Percentiles rank a stretch among this genome's conserved stretches.
phyloP scores from a whole-genome alignment of 2,113 vertebrate species.

The Brachyhypopomus gauderio region DNA sequence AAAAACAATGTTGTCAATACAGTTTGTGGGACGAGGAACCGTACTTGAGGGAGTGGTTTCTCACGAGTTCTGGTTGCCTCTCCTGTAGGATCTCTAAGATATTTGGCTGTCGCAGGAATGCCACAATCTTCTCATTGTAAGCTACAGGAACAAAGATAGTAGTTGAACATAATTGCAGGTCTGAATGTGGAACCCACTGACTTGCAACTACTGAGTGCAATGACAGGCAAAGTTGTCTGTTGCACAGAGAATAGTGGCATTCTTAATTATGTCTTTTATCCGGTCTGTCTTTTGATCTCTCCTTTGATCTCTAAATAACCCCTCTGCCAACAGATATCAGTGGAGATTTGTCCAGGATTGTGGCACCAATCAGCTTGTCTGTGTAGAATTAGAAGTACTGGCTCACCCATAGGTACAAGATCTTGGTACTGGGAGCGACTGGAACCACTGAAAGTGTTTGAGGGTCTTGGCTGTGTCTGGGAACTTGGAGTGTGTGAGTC shows the following conservation, averaged over 20 bases:
- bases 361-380: not conserved
- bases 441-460: constrained; percentile 93
- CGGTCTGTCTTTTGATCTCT: not conserved
- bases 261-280: not conserved
- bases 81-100: constrained; percentile 98
- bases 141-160: constrained; percentile 71
- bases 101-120: constrained; percentile 96
- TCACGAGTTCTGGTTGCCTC: constrained; percentile 91
- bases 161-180: not conserved
- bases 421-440: constrained; percentile 93
- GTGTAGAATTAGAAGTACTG: not conserved
- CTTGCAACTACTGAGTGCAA: not conserved
- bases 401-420: constrained; percentile 93
- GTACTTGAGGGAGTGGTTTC: constrained; percentile 96
- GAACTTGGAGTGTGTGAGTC: constrained; percentile 88
- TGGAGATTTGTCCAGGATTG: not conserved
- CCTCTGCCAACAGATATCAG: not conserved
- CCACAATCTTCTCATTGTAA: constrained; percentile 99
- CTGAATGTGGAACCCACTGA: not conserved
- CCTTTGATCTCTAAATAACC: not conserved
- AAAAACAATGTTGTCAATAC: not conserved
- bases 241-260: not conserved
- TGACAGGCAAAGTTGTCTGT: not conserved
- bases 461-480: constrained; percentile 85
- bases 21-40: not conserved